Evolutionary conservation across 1,140 invertebrate species (phyloP).

Genomic region (Aphelenchoides fujianensis): DNA sequence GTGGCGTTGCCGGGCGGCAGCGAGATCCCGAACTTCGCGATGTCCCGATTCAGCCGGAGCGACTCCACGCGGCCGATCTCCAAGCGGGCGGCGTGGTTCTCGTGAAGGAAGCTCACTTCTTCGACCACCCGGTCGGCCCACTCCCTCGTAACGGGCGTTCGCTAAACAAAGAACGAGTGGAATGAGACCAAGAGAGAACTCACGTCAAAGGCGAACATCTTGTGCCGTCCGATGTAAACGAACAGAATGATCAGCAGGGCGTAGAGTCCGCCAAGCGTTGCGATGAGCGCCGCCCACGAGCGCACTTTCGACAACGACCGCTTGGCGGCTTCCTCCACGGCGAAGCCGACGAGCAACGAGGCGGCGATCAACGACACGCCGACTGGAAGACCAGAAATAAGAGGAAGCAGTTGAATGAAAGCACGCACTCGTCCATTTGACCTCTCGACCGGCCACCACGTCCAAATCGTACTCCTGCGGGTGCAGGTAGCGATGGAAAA

Average conservation of each 20-base stretch:
- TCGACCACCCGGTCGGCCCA: background rate
- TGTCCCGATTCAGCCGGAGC: background rate
- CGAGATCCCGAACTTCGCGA: background rate
- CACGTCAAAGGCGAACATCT: background rate
- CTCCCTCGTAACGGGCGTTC: background rate
- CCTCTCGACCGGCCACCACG: background rate
- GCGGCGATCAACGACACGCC: background rate
- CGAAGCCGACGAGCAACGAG: background rate
- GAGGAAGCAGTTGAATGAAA: background rate
- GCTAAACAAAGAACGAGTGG: background rate
- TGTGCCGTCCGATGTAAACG: background rate
- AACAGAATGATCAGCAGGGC: background rate
- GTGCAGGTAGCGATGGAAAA: conserved; percentile 8
- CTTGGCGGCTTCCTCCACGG: background rate
- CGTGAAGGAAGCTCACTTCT: background rate
- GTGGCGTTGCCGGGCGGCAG: background rate
- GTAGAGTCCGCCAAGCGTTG: background rate
- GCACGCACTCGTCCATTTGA: background rate
- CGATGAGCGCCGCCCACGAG: background rate
- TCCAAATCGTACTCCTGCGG: conserved; percentile 3
- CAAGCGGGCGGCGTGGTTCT: background rate
- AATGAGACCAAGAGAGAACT: background rate
- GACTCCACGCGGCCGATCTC: background rate
- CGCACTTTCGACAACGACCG: background rate
- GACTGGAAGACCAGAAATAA: too few species aligned